Evolutionary conservation across 2,797 vertebrate genomes (phyloP), one percentile per base, ranked within the genome.

Genomic region (Galagoides demidoff): DNA sequence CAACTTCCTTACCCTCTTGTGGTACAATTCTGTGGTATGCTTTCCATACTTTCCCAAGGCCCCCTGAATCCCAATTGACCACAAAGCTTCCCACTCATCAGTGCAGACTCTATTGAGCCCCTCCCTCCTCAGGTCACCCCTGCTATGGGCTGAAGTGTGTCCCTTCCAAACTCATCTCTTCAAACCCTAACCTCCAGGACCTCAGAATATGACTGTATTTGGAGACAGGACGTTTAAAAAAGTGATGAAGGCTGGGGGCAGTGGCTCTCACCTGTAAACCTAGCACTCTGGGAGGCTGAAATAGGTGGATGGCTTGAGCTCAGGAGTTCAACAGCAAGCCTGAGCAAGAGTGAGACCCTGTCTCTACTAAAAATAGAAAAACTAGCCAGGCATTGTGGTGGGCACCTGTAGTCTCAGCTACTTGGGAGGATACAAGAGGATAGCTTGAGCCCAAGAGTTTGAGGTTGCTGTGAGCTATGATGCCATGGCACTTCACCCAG

Each of bases 211-310:
- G 84, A 59, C 43, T 45, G 27, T 37, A 22, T 74, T 74, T 74
- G 37, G 63, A 89, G 34, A 82, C 1, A 68, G 43, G 73, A 43
- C 14, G 25, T 77, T 77, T 77, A n/a, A 77, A 52, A 52, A 52
- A 52, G 49, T 16, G 49, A 52, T 16, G 49, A 52, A 0, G 55
- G 64, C 16, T 17, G 0, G 16, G 7, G 4, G 31, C 3, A 3
- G 64, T 66, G 64, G 64, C 17, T 66, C 64, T 17, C 7, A 17
- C 31, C 64, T 66, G 16, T 66, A 66, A 66, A n/a, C 31, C 31
- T 66, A 66, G 64, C 16, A 66, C 31, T 66, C 64, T 66, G 31
- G 7, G 31, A 66, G 64, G 64, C 64, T 0, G 31, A 66, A 31
- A 31, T 3, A 1, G 64, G 31, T n/a, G 31, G 31, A n/a, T n/a